These are phyloP conservation scores for Drosophila azteca DNA, from an alignment of 1,140 invertebrate genomes.

Conservation along the genomic window DNA sequence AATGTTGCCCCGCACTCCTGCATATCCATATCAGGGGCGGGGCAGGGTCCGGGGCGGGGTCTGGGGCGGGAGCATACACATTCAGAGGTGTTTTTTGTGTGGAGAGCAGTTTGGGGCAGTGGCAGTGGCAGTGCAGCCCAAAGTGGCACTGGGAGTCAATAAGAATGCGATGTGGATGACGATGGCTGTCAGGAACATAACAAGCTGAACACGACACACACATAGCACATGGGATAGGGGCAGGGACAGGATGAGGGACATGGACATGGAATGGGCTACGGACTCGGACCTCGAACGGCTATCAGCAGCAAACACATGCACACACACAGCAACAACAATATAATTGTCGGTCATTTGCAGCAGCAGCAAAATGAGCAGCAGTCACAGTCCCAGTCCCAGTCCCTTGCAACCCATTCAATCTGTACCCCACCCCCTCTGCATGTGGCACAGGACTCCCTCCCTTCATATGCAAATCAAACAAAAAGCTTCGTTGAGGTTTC, in stretches of 20 bases:
- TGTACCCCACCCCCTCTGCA: not conserved
- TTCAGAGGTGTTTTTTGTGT: conserved; percentile 14
- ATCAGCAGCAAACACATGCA: conserved; percentile 55
- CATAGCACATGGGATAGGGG: conserved; percentile 9
- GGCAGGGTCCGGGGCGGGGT: not conserved
- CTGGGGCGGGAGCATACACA: not conserved
- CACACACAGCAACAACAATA: conserved; percentile 47
- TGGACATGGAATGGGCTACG: conserved; percentile 7
- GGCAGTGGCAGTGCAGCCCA: conserved; percentile 45
- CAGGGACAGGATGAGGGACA: not conserved
- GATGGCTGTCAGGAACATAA: conserved; percentile 70
- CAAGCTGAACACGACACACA: conserved; percentile 63
- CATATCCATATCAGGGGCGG: not conserved
- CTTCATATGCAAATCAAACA: conserved; percentile 81
- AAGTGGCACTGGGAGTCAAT: conserved; percentile 77
- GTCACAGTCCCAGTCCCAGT: not conserved
- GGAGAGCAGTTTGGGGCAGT: not conserved
- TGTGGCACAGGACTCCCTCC: too few relatives aligned
- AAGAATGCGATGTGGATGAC: conserved; percentile 73
- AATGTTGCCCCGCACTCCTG: conserved; percentile 47
- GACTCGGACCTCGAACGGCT: conserved; percentile 22
- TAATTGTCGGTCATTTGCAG: conserved; percentile 83
- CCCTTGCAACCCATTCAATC: not conserved
- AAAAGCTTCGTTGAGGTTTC: conserved; percentile 37
- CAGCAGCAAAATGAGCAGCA: conserved; percentile 71